phyloP scores from a whole-genome alignment of 2,797 vertebrate species.

The Poliocrania exsul region DNA sequence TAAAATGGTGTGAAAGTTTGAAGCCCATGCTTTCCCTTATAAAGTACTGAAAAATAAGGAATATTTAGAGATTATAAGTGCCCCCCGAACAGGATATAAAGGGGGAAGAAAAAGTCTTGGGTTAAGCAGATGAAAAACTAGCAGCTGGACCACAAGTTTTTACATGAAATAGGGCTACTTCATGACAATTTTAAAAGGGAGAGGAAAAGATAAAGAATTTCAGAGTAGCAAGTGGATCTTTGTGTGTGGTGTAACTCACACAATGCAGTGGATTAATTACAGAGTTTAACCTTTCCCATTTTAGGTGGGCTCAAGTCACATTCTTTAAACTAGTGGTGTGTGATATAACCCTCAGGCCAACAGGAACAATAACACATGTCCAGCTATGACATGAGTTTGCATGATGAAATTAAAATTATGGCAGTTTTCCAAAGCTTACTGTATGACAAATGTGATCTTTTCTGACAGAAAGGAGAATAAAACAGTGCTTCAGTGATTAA shows the following conservation, averaged over 20 bases:
- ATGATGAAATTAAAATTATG: slow-evolving; percentile 37
- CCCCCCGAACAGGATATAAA: neutral
- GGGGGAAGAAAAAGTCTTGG: rapidly evolving
- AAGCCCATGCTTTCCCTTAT: neutral
- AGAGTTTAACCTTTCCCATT: slow-evolving; percentile 33
- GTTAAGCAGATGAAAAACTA: neutral
- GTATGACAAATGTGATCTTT: neutral
- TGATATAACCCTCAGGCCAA: neutral
- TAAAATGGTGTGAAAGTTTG: neutral
- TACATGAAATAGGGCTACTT: neutral
- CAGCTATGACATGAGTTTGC: neutral
- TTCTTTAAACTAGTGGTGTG: neutral
- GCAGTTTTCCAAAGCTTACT: neutral
- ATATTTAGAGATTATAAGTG: neutral
- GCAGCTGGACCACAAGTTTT: neutral
- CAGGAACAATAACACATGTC: neutral
- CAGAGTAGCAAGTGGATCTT: neutral
- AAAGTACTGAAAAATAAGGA: neutral
- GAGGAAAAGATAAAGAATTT: neutral
- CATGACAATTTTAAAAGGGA: neutral
- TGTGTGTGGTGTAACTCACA: neutral
- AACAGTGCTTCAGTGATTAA: neutral
- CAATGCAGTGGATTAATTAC: neutral
- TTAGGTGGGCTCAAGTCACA: neutral
- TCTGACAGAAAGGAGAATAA: neutral